Evolutionary conservation across 2,888 invertebrate species (phyloP).

Genomic region (Creontiades dilutus): DNA sequence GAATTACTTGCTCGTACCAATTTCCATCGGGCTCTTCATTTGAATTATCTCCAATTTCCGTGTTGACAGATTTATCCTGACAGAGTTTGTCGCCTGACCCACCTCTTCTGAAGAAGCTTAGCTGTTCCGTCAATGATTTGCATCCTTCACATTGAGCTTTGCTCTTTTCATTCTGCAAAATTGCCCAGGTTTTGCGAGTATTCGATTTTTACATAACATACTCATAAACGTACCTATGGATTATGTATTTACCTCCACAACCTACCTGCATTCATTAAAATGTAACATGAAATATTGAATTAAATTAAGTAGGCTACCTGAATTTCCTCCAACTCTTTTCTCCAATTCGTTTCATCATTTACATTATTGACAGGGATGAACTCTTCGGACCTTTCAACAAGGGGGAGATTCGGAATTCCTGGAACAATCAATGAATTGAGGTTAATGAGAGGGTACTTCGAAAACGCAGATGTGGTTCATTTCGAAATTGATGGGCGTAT

Average conservation of each 20-base stretch:
- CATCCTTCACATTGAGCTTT: not conserved
- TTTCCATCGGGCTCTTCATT: not conserved
- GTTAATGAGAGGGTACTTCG: too few species aligned
- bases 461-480: too few species aligned
- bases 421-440: not conserved
- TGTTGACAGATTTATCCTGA: slow-evolving; percentile 55
- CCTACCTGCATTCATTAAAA: not conserved
- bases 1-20: not conserved
- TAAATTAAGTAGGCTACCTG: not conserved
- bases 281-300: not conserved
- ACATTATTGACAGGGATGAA: slow-evolving; percentile 47
- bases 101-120: slow-evolving; percentile 20
- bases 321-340: slow-evolving; percentile 37
- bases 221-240: not conserved
- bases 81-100: slow-evolving; percentile 25
- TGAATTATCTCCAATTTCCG: not conserved
- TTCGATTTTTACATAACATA: too few species aligned
- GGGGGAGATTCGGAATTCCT: not conserved
- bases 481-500: too few species aligned
- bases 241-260: not conserved
- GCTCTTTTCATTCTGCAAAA: slow-evolving; percentile 1
- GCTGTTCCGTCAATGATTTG: not conserved
- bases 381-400: slow-evolving; percentile 48
- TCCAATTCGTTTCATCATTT: slow-evolving; percentile 46
- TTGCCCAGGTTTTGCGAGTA: not conserved